Evolutionary conservation across 2,888 invertebrate species (phyloP), one percentile per base, ranked within the genome.

Genomic region (Amphimallon solstitiale): DNA sequence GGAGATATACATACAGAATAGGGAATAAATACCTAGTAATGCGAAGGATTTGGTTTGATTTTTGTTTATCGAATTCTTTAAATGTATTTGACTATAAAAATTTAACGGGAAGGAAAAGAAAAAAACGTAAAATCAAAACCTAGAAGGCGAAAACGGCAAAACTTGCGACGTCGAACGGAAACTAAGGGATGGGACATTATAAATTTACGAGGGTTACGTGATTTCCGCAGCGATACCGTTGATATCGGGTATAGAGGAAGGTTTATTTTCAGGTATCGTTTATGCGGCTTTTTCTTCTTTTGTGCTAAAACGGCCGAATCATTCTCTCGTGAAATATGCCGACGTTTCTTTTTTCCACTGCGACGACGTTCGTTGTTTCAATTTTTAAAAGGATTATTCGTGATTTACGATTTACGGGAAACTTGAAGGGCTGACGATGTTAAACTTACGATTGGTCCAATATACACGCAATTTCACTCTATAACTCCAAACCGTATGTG

Each of bases 361-460:
- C 49, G 12, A 51, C 21, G 38, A 12, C 38, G 54, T 9, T 12
- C 43, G 43, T 52, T 54, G 54, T 54, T 54, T 54, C 54, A 54
- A 54, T 54, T 54, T 54, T 54, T 54, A 54, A 54, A 54, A 54
- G 54, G 54, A 54, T 54, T 54, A 54, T 40, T 38, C 54, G 54
- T 38, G 54, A 54, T 54, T 54, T 54, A 54, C 54, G 54, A 29
- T 29, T 29, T 29, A 14, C 21, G 4, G n/a, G 12, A 29, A 29
- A 5, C 29, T 29, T 7, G 29, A 29, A 29, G 23, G 38, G 40
- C 54, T 54, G 21, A 40, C 54, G 21, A 29, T 34, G 51, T 52
- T 35, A 35, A 52, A 17, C 43, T 43, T 7, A 17, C 43, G 43
- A 43, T 43, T 43, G 43, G 43, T 5, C 43, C 17, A 43, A 43